phyloP scores from a whole-genome alignment of 64 coral and sea anemone species.

The Hydrozoanthus tunicans region DNA sequence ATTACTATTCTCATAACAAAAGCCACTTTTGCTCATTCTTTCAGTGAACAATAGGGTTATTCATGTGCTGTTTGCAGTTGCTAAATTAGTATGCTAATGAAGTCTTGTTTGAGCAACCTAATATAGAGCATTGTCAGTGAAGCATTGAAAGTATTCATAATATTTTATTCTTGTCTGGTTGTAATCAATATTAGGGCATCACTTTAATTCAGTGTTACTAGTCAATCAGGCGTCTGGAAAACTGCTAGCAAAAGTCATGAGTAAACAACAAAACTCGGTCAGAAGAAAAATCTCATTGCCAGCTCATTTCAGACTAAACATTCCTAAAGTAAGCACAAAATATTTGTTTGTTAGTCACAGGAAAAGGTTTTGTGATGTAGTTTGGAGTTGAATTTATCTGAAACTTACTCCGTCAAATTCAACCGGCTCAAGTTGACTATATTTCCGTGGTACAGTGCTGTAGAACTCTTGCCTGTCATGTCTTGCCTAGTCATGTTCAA shows the following conservation, averaged over 20 bases:
- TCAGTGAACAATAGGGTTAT: neutral
- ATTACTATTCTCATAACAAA: too few species aligned
- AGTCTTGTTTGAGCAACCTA: too few species aligned
- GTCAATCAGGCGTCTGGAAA: neutral
- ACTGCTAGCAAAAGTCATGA: neutral
- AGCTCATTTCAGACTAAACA: conserved; percentile 9
- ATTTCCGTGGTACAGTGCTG: too few species aligned
- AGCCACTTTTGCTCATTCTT: neutral
- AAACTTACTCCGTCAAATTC: neutral
- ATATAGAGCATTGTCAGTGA: too few species aligned
- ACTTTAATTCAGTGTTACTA: conserved; percentile 3
- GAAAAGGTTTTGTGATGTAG: neutral
- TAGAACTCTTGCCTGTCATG: too few species aligned
- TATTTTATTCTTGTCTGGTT: neutral
- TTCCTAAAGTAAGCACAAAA: conserved; percentile 13
- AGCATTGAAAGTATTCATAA: too few species aligned
- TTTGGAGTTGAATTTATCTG: neutral
- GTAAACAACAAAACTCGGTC: neutral
- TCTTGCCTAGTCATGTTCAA: too few species aligned
- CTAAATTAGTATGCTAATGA: neutral
- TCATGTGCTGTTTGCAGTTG: neutral
- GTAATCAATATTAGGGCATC: neutral
- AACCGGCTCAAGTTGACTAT: too few species aligned
- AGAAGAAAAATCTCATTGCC: conserved; percentile 41
- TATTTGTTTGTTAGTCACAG: neutral